Evolutionary conservation across 1,140 invertebrate species (phyloP).

Genomic region (Myzus persicae): DNA sequence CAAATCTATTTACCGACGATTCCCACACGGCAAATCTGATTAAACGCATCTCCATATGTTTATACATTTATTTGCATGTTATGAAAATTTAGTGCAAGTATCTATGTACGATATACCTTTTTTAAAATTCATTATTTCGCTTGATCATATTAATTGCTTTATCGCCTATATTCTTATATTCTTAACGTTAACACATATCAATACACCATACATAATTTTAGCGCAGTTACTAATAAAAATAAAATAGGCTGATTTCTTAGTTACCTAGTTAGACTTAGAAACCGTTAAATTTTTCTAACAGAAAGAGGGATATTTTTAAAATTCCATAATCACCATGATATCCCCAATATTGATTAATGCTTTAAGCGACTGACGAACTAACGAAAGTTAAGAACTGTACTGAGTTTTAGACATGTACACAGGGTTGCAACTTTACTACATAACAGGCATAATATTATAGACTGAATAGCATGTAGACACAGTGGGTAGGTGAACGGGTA

Average conservation of each 20-base stretch:
- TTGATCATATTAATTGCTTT: not conserved
- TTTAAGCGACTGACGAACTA: not conserved
- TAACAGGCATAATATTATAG: not conserved
- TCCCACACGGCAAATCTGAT: too few species aligned
- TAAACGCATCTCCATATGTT: not conserved
- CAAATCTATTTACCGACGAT: too few species aligned
- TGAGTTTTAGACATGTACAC: not conserved
- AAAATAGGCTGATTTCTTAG: not conserved
- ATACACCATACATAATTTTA: not conserved
- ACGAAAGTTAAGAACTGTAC: not conserved
- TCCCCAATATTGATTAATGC: too few species aligned
- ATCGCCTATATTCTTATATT: too few species aligned
- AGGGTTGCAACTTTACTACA: not conserved
- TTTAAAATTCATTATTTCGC: not conserved
- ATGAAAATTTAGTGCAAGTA: not conserved
- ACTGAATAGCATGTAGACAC: not conserved
- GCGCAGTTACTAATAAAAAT: not conserved
- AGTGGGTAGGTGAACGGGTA: not conserved
- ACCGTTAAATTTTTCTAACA: too few species aligned
- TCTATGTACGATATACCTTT: not conserved
- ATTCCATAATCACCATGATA: not conserved
- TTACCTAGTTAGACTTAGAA: not conserved
- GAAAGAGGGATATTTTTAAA: not conserved
- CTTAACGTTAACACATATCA: too few species aligned
- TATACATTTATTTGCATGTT: not conserved